Percentiles rank a stretch among this genome's conserved stretches.
Conservation (phyloP, 2,113 vertebrate species). For the Budorcas taxicolor region DNA sequence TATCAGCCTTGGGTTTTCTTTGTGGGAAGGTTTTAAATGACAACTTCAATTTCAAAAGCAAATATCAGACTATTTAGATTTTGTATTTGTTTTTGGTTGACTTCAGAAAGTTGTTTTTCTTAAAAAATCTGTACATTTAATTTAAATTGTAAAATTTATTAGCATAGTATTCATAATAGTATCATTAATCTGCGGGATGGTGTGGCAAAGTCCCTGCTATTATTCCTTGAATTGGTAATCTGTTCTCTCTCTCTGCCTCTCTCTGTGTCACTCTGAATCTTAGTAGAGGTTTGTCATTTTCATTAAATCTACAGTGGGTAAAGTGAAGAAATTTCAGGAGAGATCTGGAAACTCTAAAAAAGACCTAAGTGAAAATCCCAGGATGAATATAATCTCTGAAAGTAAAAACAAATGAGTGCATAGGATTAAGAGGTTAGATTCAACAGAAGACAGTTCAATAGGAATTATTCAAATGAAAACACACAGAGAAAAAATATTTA, state of each 20-base stretch:
- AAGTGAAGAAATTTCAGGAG: neutral
- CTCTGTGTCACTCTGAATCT: neutral
- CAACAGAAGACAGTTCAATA: neutral
- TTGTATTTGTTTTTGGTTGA: neutral
- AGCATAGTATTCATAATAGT: neutral
- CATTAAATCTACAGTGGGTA: neutral
- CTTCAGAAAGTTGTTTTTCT: neutral
- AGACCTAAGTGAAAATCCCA: neutral
- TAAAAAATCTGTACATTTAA: neutral
- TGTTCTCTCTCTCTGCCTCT: neutral
- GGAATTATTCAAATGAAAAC: neutral
- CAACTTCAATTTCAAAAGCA: neutral
- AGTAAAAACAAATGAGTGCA: neutral
- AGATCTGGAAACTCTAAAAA: neutral
- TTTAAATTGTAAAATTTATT: neutral
- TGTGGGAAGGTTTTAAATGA: slow-evolving; percentile 1
- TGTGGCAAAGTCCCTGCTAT: neutral
- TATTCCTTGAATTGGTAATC: neutral
- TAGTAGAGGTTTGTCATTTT: neutral
- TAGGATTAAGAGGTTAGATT: neutral
- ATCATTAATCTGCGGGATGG: neutral
- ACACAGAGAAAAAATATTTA: neutral
- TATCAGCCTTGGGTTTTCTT: neutral
- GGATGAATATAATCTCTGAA: neutral
- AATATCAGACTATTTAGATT: neutral